Evolutionary conservation across 2,888 invertebrate species (phyloP).

Genomic region (Noctua comes): DNA sequence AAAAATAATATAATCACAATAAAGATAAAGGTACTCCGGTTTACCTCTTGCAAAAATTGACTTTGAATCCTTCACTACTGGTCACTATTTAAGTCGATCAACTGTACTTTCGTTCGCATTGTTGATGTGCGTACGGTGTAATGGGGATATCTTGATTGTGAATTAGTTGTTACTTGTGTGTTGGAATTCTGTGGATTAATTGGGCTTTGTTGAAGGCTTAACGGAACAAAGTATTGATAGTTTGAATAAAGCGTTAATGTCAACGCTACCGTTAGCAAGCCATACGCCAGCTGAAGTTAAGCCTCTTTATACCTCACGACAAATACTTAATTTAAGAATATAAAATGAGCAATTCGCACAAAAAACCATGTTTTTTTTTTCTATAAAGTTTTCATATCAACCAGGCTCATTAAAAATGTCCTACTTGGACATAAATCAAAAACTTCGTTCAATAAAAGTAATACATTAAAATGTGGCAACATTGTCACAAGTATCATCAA

Average conservation of each 20-base stretch:
- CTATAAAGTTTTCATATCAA: background rate
- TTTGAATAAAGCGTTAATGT: constrained; percentile 1
- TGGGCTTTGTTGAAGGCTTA: constrained; percentile 26
- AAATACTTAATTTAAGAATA: background rate
- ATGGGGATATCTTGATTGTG: constrained; percentile 44
- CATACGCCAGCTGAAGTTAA: background rate
- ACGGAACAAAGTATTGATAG: constrained; percentile 9
- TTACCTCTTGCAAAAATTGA: too few relatives aligned
- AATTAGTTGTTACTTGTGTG: constrained; percentile 32
- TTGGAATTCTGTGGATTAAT: constrained; percentile 37
- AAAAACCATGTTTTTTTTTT: background rate
- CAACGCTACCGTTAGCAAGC: constrained; percentile 4
- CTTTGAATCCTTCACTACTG: too few relatives aligned
- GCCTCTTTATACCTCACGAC: background rate
- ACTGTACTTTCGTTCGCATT: constrained; percentile 47
- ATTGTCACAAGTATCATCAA: constrained; percentile 42
- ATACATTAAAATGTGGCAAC: constrained; percentile 45
- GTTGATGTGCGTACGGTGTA: constrained; percentile 33
- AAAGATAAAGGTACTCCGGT: too few relatives aligned
- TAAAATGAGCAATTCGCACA: too few relatives aligned
- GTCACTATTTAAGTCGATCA: background rate
- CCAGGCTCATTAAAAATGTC: constrained; percentile 24
- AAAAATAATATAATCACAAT: too few relatives aligned
- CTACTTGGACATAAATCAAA: constrained; percentile 41
- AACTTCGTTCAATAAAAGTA: constrained; percentile 14